A percentile compares a stretch with the other conserved stretches of the same genome.
Conservation (phyloP, 2,888 invertebrate species). For the Drosophila dives region DNA sequence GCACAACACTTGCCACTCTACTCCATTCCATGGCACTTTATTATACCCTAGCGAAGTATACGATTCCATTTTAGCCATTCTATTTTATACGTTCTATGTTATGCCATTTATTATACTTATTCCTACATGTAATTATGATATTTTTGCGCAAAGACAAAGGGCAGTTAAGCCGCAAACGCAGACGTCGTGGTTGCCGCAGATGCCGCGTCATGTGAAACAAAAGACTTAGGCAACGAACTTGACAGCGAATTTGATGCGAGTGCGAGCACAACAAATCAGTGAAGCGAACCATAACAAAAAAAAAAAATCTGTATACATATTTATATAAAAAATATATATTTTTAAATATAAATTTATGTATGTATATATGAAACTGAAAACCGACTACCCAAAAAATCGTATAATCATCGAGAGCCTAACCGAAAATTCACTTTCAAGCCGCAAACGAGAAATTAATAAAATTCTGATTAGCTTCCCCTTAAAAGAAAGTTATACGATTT, state of each 20-base stretch:
- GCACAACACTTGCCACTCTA: slow-evolving; percentile 38
- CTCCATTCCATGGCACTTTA: slow-evolving; percentile 8
- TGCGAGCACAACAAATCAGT: slow-evolving; percentile 34
- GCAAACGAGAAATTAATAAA: slow-evolving; percentile 39
- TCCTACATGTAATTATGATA: slow-evolving; percentile 62
- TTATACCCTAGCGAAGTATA: slow-evolving; percentile 4
- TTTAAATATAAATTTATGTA: neutral
- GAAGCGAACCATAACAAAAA: slow-evolving; percentile 24
- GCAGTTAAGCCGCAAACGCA: slow-evolving; percentile 56
- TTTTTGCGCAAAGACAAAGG: slow-evolving; percentile 70
- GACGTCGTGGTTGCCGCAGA: slow-evolving; percentile 4
- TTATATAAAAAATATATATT: neutral
- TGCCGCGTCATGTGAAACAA: slow-evolving; percentile 53
- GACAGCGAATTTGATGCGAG: slow-evolving; percentile 33
- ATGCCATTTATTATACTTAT: slow-evolving; percentile 54
- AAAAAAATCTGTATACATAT: neutral
- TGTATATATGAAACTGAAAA: slow-evolving; percentile 23
- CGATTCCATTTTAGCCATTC: slow-evolving; percentile 36
- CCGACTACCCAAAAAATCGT: slow-evolving; percentile 5
- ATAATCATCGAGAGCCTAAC: slow-evolving; percentile 5
- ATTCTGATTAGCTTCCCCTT: slow-evolving; percentile 34
- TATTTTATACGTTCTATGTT: slow-evolving; percentile 36
- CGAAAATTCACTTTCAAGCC: slow-evolving; percentile 64
- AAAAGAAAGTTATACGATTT: slow-evolving; percentile 52
- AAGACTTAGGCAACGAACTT: slow-evolving; percentile 65